Conservation (phyloP, 2,113 vertebrate species). For the Nasalis larvatus region DNA sequence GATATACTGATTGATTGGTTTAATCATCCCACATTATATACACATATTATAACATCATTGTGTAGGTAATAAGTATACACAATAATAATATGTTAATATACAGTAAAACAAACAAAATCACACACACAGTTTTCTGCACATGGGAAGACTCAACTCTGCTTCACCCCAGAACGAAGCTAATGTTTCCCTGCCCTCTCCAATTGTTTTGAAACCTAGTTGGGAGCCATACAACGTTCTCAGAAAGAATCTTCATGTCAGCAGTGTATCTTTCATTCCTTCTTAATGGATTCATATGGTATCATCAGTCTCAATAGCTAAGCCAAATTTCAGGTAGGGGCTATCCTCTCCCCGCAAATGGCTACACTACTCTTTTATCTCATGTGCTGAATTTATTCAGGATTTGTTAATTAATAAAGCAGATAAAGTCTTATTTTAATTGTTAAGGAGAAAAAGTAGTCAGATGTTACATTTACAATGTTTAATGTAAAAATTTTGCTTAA, state of each 20-base stretch:
- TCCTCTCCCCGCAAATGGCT: background rate
- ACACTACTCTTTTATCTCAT: background rate
- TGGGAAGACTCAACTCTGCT: background rate
- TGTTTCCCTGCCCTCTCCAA: background rate
- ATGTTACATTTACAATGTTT: background rate
- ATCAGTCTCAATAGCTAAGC: background rate
- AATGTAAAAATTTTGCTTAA: background rate
- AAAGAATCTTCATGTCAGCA: background rate
- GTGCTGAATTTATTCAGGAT: background rate
- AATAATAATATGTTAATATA: background rate
- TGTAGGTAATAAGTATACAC: background rate
- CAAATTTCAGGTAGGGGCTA: background rate
- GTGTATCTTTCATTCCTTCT: background rate
- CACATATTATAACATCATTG: background rate
- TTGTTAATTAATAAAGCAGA: background rate
- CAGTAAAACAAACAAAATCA: background rate
- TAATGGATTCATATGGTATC: background rate
- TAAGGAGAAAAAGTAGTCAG: background rate
- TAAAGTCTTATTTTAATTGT: background rate
- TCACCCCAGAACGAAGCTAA: background rate
- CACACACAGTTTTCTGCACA: background rate
- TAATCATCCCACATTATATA: background rate
- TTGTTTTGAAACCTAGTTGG: background rate
- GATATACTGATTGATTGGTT: background rate
- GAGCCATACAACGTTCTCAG: background rate